phyloP scores from a whole-genome alignment of 2,113 vertebrate species.

The Tympanuchus pallidicinctus region DNA sequence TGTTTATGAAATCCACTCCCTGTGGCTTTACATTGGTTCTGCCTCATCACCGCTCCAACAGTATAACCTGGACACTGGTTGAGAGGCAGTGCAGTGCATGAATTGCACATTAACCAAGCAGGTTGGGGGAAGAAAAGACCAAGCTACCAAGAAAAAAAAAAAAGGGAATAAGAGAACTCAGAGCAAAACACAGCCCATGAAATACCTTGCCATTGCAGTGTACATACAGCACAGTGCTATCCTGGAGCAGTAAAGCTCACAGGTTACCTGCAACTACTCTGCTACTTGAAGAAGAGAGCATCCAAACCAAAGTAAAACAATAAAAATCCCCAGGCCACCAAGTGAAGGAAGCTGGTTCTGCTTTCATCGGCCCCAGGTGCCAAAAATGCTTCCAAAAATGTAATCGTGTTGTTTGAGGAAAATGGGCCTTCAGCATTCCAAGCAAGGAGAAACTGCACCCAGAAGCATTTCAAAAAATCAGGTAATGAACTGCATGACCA shows the following conservation, averaged over 20 bases:
- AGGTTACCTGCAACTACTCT: not conserved
- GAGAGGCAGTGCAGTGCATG: not conserved
- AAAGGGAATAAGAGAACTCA: not conserved
- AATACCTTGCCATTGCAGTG: not conserved
- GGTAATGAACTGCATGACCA: accelerated
- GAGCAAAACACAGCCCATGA: not conserved
- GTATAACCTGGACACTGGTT: not conserved
- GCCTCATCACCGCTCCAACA: not conserved
- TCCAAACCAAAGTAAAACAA: not conserved
- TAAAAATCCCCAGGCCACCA: accelerated
- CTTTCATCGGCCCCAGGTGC: accelerated
- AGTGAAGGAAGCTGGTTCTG: not conserved
- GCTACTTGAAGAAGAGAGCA: not conserved
- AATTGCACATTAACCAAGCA: not conserved
- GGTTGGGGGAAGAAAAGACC: accelerated
- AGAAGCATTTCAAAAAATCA: accelerated
- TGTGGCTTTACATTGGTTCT: not conserved
- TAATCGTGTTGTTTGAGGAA: not conserved
- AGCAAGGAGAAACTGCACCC: not conserved
- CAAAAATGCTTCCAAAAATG: not conserved
- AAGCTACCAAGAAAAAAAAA: not conserved
- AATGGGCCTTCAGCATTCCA: accelerated
- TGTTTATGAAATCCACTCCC: not conserved
- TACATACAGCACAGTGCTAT: not conserved
- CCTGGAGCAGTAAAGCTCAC: not conserved